phyloP scores from a whole-genome alignment of 2,113 vertebrate genomes.

The Ursus arctos region DNA sequence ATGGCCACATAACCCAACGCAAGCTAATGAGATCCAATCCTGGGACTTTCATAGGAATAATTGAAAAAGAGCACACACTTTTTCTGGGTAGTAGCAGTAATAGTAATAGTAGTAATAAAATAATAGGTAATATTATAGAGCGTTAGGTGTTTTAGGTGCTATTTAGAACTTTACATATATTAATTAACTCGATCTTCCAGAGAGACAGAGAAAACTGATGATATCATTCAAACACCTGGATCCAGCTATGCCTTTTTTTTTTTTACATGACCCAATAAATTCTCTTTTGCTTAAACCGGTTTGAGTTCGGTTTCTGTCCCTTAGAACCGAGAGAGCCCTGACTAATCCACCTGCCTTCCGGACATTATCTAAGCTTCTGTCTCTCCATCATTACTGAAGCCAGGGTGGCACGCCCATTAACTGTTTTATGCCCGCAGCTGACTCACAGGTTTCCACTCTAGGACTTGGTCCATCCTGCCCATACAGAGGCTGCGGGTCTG shows the following conservation, averaged over 20 bases:
- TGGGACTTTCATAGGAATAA: neutral
- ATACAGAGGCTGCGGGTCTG: neutral
- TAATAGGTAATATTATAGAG: neutral
- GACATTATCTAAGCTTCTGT: slow-evolving; percentile 51
- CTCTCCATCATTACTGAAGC: slow-evolving; percentile 40
- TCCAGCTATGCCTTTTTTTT: slow-evolving; percentile 39
- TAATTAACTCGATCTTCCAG: slow-evolving; percentile 5
- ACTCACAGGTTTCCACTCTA: slow-evolving; percentile 39
- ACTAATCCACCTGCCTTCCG: slow-evolving; percentile 62
- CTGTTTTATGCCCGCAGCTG: slow-evolving; percentile 55
- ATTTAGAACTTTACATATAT: neutral
- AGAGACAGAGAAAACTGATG: slow-evolving; percentile 8
- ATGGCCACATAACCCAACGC: neutral
- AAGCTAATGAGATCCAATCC: neutral
- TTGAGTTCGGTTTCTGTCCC: slow-evolving; percentile 52
- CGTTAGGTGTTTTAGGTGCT: neutral
- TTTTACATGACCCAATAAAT: slow-evolving; percentile 58
- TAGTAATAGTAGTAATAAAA: neutral
- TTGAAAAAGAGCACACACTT: neutral
- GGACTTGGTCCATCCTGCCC: neutral
- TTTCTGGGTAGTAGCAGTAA: neutral
- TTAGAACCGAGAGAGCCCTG: slow-evolving; percentile 45
- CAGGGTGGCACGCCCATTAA: neutral
- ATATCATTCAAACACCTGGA: slow-evolving; percentile 61
- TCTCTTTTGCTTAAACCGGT: slow-evolving; percentile 57